Percentiles rank a stretch among this genome's conserved stretches.
These are phyloP conservation scores for Microcebus tavaratra DNA, from an alignment of 2,113 vertebrate genomes.

Conservation along the genomic window DNA sequence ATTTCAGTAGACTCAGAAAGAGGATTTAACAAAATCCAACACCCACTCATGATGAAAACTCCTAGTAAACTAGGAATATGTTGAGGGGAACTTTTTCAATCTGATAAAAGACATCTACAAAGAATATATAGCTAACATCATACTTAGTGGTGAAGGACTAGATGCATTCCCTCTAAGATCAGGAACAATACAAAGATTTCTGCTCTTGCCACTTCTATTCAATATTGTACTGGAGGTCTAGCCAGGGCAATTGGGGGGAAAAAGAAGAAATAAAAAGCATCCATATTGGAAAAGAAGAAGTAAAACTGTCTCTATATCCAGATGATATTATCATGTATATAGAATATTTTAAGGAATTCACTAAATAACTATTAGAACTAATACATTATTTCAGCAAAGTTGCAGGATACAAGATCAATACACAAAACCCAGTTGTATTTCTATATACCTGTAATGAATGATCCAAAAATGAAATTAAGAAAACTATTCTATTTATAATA, in stretches of 20 bases:
- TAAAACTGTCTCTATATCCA: slow-evolving; percentile 12
- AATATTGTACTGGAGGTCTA: background rate
- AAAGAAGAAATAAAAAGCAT: background rate
- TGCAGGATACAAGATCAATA: background rate
- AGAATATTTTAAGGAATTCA: background rate
- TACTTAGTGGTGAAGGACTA: background rate
- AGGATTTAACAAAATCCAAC: background rate
- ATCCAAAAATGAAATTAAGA: slow-evolving; percentile 15
- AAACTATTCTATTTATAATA: background rate
- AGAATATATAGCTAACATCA: background rate
- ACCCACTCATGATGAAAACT: background rate
- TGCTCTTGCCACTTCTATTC: background rate
- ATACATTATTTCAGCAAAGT: background rate
- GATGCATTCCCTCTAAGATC: background rate
- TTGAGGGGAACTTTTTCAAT: background rate
- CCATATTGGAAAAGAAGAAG: background rate
- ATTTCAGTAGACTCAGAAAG: background rate
- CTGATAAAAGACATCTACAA: no score
- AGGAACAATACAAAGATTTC: background rate
- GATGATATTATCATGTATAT: background rate
- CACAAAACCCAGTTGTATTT: background rate
- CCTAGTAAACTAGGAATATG: background rate
- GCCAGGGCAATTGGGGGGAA: background rate
- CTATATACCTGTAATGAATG: background rate
- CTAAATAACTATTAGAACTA: background rate